Conservation (phyloP, 2,888 invertebrate species). For the Cheilosia pagana region DNA sequence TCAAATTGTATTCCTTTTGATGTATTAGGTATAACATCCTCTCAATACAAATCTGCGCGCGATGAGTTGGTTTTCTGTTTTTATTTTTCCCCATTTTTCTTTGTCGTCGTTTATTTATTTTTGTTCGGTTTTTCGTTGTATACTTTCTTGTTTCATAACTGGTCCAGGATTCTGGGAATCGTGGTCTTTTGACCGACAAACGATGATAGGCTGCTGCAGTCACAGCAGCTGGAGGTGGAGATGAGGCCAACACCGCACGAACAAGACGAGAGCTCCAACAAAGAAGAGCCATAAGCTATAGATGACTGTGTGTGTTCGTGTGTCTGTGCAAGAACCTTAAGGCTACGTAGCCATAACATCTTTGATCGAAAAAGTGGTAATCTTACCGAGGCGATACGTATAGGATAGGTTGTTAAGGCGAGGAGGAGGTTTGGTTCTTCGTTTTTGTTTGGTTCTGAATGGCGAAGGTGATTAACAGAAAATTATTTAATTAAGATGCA, state of each 20-base stretch:
- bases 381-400: slow-evolving; percentile 33
- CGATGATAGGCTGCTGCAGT: slow-evolving; percentile 68
- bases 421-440: slow-evolving; percentile 6
- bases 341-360: slow-evolving; percentile 64
- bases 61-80: slow-evolving; percentile 58
- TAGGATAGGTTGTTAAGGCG: slow-evolving; percentile 25
- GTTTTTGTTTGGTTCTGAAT: slow-evolving; percentile 52
- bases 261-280: slow-evolving; percentile 49
- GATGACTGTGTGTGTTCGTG: slow-evolving; percentile 21
- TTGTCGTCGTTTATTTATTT: slow-evolving; percentile 45
- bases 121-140: slow-evolving; percentile 29
- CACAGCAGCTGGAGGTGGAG: slow-evolving; percentile 65
- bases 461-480: slow-evolving; percentile 58
- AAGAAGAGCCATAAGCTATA: slow-evolving; percentile 36
- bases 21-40: slow-evolving; percentile 67
- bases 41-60: slow-evolving; percentile 47
- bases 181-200: slow-evolving; percentile 83
- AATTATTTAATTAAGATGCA: slow-evolving; percentile 73
- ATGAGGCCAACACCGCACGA: slow-evolving; percentile 56
- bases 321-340: slow-evolving; percentile 60
- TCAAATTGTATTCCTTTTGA: slow-evolving; percentile 62
- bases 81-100: slow-evolving; percentile 45
- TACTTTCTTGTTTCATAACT: slow-evolving; percentile 81
- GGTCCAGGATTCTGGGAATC: slow-evolving; percentile 82
- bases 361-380: slow-evolving; percentile 65